These are phyloP conservation scores for Podarcis cretensis DNA, from an alignment of 2,113 vertebrate species.

Conservation along the genomic window DNA sequence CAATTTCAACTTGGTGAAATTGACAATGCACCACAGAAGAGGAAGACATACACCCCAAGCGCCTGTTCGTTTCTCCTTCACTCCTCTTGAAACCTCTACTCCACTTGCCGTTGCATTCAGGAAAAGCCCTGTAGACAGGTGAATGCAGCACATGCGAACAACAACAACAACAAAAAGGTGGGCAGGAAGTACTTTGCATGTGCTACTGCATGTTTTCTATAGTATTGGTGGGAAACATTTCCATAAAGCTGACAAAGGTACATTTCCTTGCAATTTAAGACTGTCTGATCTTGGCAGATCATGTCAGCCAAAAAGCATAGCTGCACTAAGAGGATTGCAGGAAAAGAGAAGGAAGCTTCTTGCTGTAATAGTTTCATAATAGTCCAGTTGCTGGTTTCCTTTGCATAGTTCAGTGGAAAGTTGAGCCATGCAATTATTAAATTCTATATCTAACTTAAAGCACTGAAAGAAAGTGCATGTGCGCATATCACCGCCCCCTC, in stretches of 20 bases:
- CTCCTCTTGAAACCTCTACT: neutral
- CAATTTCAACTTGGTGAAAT: neutral
- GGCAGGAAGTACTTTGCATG: neutral
- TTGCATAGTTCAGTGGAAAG: neutral
- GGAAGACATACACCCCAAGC: neutral
- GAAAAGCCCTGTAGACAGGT: too few relatives aligned
- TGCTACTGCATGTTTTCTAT: neutral
- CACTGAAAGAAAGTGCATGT: neutral
- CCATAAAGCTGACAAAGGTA: neutral
- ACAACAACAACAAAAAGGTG: constrained; percentile 13
- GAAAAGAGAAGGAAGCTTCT: neutral
- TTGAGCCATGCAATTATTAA: neutral
- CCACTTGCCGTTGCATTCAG: too few relatives aligned
- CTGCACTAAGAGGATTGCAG: neutral
- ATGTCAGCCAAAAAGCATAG: constrained; percentile 4
- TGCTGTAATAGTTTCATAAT: neutral
- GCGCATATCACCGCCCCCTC: neutral
- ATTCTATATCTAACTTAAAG: neutral
- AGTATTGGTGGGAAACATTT: constrained; percentile 16
- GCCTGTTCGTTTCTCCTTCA: neutral
- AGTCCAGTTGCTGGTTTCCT: fast-evolving
- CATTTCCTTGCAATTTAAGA: constrained; percentile 30
- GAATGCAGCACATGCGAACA: constrained; percentile 22
- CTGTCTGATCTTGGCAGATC: constrained; percentile 6
- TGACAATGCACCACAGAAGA: neutral